A percentile compares a stretch with the other conserved stretches of the same genome.
phyloP scores from a whole-genome alignment of 1,140 invertebrate genomes.

The Agrilus planipennis region DNA sequence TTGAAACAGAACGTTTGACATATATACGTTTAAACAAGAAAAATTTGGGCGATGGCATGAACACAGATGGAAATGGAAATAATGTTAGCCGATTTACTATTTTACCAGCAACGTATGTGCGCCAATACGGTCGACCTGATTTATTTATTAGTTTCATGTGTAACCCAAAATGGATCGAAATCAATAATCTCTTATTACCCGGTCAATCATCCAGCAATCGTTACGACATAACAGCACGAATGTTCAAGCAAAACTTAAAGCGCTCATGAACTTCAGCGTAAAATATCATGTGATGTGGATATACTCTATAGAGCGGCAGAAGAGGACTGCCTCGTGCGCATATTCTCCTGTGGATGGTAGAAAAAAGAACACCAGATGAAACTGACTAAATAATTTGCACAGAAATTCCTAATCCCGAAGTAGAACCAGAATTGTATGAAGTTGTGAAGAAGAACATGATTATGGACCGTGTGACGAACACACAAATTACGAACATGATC shows the following conservation, averaged over 20 bases:
- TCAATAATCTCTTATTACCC: conserved; percentile 25
- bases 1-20: neutral
- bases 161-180: conserved; percentile 39
- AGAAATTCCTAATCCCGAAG: too few species aligned
- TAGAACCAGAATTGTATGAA: conserved; percentile 28
- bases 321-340: conserved; percentile 35
- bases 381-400: conserved; percentile 39
- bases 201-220: conserved; percentile 5
- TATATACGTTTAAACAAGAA: neutral
- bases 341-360: conserved; percentile 32
- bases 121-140: conserved; percentile 31
- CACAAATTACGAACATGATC: too few species aligned
- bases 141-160: too few species aligned
- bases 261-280: conserved; percentile 22
- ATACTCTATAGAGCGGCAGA: conserved; percentile 38
- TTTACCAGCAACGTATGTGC: conserved; percentile 2
- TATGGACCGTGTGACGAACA: conserved; percentile 9
- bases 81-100: conserved; percentile 1
- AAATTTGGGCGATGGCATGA: neutral
- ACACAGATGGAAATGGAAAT: neutral
- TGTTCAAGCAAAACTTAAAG: conserved; percentile 28
- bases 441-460: conserved; percentile 33
- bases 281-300: conserved; percentile 25
- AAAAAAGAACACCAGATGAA: conserved; percentile 28
- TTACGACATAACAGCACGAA: conserved; percentile 14